Evolutionary conservation across 2,113 vertebrate species (phyloP).

Genomic region (Helogale parvula): DNA sequence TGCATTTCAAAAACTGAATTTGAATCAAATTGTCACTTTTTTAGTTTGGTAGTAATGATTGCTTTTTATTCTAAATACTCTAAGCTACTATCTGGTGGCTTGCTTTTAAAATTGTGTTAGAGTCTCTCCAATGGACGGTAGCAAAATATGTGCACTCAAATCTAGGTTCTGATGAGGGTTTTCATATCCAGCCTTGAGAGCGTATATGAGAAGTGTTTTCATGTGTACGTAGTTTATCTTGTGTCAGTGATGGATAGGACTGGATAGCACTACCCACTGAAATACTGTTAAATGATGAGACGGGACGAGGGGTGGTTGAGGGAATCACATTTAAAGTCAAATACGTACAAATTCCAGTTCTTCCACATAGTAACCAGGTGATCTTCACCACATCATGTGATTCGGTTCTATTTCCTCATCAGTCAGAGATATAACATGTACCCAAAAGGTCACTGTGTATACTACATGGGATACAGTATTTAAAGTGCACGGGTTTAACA

Average conservation of each 20-base stretch:
- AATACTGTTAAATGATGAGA: background rate
- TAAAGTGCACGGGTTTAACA: background rate
- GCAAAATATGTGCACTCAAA: background rate
- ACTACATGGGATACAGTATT: background rate
- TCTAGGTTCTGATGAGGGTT: background rate
- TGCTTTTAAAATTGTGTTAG: background rate
- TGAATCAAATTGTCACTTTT: conserved; percentile 32
- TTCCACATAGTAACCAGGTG: background rate
- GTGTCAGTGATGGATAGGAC: background rate
- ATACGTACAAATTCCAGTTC: background rate
- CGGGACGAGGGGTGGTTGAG: background rate
- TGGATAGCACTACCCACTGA: background rate
- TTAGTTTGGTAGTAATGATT: conserved; percentile 17
- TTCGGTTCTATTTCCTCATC: background rate
- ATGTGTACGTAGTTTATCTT: background rate
- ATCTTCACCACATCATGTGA: accelerated
- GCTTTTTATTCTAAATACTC: conserved; percentile 53
- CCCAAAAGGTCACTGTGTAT: background rate
- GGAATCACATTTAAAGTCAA: background rate
- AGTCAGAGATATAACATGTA: background rate
- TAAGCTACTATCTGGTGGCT: background rate
- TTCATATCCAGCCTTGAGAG: background rate
- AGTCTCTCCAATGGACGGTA: background rate
- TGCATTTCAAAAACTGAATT: conserved; percentile 60
- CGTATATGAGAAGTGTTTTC: background rate